Percentiles rank a stretch among this genome's conserved stretches.
Evolutionary conservation across 2,797 vertebrate genomes (phyloP).

Genomic region (Fringilla coelebs): DNA sequence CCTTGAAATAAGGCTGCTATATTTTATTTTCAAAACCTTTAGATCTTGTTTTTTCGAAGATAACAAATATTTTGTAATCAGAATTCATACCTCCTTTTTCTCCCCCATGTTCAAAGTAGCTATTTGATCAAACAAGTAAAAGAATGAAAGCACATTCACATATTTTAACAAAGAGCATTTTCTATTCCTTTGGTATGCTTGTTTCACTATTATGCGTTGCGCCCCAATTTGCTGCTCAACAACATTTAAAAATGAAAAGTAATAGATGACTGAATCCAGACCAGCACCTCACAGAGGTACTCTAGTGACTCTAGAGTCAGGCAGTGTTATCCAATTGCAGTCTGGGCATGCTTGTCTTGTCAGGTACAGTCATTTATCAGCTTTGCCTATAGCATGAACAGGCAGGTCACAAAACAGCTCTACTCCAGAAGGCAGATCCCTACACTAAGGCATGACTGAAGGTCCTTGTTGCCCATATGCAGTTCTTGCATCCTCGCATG

Average conservation of each 20-base stretch:
- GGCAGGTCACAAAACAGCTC: background rate
- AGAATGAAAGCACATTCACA: conserved; percentile 10
- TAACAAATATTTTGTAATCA: conserved; percentile 21
- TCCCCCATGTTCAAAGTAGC: background rate
- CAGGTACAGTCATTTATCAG: background rate
- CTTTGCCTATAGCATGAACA: background rate
- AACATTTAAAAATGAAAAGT: background rate
- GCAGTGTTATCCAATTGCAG: background rate
- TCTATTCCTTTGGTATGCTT: background rate
- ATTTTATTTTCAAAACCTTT: background rate
- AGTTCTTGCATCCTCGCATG: background rate
- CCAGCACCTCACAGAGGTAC: background rate
- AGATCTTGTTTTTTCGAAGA: conserved; percentile 16
- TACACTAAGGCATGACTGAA: background rate
- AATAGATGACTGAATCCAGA: background rate
- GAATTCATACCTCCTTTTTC: background rate
- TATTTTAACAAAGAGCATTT: background rate
- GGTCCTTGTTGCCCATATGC: background rate
- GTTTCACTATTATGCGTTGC: background rate
- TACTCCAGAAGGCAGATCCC: background rate
- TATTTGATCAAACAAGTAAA: background rate
- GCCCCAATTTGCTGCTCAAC: background rate
- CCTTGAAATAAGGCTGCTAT: conserved; percentile 28
- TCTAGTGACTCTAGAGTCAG: background rate
- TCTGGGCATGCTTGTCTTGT: background rate